phyloP scores from a whole-genome alignment of 1,140 invertebrate genomes.

The Aphidius ervi region DNA sequence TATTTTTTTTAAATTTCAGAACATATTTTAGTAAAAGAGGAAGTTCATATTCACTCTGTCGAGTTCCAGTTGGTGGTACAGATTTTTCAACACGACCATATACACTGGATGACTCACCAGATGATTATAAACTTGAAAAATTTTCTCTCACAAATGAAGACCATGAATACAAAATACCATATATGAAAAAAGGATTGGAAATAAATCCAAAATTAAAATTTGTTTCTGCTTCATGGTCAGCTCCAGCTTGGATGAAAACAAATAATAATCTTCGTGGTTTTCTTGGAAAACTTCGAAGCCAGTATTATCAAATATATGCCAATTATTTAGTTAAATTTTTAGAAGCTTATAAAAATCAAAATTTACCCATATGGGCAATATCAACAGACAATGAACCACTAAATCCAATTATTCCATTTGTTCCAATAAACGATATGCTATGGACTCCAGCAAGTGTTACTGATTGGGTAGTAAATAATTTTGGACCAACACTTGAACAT shows the following conservation, averaged over 20 bases:
- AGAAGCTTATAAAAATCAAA: constrained; percentile 52
- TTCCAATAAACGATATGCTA: constrained; percentile 66
- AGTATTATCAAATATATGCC: constrained; percentile 76
- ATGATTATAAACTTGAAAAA: constrained; percentile 35
- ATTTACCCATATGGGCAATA: constrained; percentile 60
- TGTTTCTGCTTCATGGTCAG: constrained; percentile 74
- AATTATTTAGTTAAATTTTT: constrained; percentile 74
- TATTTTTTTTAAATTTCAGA: constrained; percentile 29
- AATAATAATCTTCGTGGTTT: constrained; percentile 59
- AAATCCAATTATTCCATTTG: constrained; percentile 60
- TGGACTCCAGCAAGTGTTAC: constrained; percentile 63
- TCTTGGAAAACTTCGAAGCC: constrained; percentile 55
- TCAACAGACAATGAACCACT: constrained; percentile 66
- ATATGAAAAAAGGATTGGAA: constrained; percentile 35
- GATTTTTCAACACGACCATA: constrained; percentile 71
- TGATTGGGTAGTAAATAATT: constrained; percentile 63
- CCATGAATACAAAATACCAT: constrained; percentile 46
- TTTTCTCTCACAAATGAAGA: constrained; percentile 50
- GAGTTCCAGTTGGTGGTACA: constrained; percentile 65
- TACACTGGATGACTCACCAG: constrained; percentile 61
- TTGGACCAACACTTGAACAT: constrained; percentile 65
- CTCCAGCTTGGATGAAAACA: constrained; percentile 92
- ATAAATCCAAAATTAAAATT: constrained; percentile 47
- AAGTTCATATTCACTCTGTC: constrained; percentile 59
- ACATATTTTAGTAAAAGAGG: constrained; percentile 52